Conservation (phyloP, 2,113 vertebrate genomes). For the Eptesicus fuscus region DNA sequence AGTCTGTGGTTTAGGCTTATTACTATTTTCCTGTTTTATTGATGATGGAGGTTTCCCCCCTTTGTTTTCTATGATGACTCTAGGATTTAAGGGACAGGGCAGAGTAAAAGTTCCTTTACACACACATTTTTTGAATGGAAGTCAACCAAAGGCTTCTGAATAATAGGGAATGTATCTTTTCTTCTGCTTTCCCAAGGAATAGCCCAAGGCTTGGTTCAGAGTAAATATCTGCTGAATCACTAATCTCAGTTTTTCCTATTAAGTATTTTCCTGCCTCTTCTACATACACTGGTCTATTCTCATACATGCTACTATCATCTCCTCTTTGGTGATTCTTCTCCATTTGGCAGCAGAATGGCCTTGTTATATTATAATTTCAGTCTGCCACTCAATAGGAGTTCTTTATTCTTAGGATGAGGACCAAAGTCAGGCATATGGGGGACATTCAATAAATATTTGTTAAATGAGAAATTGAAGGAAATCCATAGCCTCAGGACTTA, state of each 20-base stretch:
- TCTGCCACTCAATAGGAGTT: background rate
- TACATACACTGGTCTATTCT: background rate
- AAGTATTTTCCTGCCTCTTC: background rate
- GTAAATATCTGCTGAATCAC: background rate
- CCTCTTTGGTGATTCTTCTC: background rate
- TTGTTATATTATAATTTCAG: background rate
- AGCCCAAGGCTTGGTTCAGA: background rate
- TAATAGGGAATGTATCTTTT: background rate
- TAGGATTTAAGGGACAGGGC: background rate
- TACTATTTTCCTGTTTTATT: conserved; percentile 3
- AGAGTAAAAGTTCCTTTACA: background rate
- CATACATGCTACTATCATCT: background rate
- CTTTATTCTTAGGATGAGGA: background rate
- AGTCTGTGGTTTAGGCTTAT: background rate
- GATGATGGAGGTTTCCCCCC: background rate
- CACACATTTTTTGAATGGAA: background rate
- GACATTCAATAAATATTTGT: background rate
- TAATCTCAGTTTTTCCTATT: background rate
- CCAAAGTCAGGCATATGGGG: background rate
- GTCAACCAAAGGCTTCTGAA: background rate
- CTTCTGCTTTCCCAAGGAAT: background rate
- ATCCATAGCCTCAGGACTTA: background rate
- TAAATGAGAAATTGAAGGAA: background rate
- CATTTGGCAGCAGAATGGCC: background rate
- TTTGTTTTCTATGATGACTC: conserved; percentile 20